These are phyloP conservation scores for Hucho hucho DNA, from an alignment of 2,113 vertebrate species.

Conservation along the genomic window DNA sequence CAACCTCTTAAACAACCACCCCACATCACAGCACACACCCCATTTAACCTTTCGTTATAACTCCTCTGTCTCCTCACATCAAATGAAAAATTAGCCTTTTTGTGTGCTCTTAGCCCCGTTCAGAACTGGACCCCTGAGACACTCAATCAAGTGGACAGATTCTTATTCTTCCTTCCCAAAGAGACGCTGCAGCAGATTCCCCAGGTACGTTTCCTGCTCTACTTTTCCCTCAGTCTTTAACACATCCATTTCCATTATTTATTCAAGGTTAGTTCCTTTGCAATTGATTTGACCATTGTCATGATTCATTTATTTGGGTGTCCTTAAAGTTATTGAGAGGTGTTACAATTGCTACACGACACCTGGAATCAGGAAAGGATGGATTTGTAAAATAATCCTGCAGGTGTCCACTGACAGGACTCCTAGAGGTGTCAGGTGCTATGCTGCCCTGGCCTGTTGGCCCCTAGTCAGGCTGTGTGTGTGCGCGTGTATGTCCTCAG, in stretches of 20 bases:
- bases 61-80: neutral
- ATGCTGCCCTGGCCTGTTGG: conserved; percentile 21
- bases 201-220: conserved; percentile 51
- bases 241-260: neutral
- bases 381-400: conserved; percentile 45
- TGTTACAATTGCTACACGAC: conserved; percentile 48
- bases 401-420: conserved; percentile 14
- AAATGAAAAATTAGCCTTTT: neutral
- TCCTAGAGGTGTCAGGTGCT: conserved; percentile 39
- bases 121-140: conserved; percentile 67
- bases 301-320: conserved; percentile 18
- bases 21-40: neutral
- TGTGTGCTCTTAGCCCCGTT: conserved; percentile 53
- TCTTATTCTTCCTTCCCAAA: conserved; percentile 73
- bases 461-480: conserved; percentile 6
- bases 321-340: conserved; percentile 21
- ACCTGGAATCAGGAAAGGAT: conserved; percentile 7
- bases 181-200: conserved; percentile 63
- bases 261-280: conserved; percentile 17
- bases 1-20: neutral
- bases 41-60: neutral
- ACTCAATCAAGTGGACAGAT: conserved; percentile 70
- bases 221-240: neutral
- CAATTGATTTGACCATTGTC: neutral
- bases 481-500: conserved; percentile 42